A percentile compares a stretch with the other conserved stretches of the same genome.
These are phyloP conservation scores for Apamea epomidion DNA, from an alignment of 2,888 invertebrate species.

Conservation along the genomic window DNA sequence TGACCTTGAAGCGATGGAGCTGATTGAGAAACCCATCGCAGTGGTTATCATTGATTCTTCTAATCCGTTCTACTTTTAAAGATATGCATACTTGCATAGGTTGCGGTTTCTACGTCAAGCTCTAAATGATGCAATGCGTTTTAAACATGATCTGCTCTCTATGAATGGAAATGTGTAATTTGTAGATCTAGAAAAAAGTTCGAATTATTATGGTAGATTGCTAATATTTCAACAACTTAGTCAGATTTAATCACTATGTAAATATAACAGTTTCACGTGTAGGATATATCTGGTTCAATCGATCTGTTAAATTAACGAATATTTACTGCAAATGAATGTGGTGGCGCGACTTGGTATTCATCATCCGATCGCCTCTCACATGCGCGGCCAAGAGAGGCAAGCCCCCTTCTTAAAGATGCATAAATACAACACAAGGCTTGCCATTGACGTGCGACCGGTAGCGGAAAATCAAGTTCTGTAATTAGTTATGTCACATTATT, in stretches of 20 bases:
- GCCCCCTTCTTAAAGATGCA: constrained; percentile 60
- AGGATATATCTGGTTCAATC: constrained; percentile 23
- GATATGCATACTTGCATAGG: constrained; percentile 26
- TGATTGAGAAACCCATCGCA: constrained; percentile 64
- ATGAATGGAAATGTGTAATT: constrained; percentile 22
- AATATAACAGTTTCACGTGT: constrained; percentile 13
- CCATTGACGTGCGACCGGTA: constrained; percentile 68
- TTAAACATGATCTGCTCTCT: not conserved
- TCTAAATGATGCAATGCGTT: constrained; percentile 15
- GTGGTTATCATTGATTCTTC: constrained; percentile 49
- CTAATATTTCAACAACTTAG: not conserved
- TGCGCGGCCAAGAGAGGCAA: constrained; percentile 54
- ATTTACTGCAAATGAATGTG: constrained; percentile 40
- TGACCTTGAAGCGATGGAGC: constrained; percentile 77
- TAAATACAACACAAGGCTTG: constrained; percentile 66
- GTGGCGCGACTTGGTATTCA: constrained; percentile 40
- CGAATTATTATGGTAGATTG: not conserved
- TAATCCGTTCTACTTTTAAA: constrained; percentile 48
- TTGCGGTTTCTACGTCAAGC: constrained; percentile 14
- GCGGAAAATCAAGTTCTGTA: constrained; percentile 69
- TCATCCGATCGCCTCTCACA: constrained; percentile 57
- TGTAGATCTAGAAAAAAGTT: not conserved
- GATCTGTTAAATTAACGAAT: constrained; percentile 31
- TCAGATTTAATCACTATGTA: constrained; percentile 7
- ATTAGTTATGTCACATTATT: constrained; percentile 68